These are phyloP conservation scores for Brevimyrus niger DNA, from an alignment of 2,113 vertebrate species.

Conservation along the genomic window DNA sequence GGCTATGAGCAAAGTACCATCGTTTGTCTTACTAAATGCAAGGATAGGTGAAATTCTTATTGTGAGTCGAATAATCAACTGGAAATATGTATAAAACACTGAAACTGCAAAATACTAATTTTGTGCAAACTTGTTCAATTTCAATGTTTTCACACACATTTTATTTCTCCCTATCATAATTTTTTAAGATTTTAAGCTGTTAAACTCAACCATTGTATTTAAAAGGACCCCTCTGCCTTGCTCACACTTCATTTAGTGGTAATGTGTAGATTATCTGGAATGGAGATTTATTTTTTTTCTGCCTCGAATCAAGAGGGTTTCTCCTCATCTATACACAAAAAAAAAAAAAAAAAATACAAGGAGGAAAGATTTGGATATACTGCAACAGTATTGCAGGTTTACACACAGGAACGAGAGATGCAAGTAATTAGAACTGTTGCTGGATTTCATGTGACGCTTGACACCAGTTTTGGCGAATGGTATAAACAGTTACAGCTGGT, in stretches of 20 bases:
- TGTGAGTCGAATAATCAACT: not conserved
- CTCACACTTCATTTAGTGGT: not conserved
- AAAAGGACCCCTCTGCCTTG: not conserved
- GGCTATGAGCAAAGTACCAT: not conserved
- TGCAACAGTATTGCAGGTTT: not conserved
- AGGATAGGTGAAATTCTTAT: not conserved
- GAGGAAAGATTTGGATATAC: not conserved
- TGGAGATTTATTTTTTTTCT: not conserved
- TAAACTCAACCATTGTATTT: not conserved
- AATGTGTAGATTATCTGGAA: not conserved
- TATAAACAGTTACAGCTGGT: conserved; percentile 52
- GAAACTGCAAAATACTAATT: not conserved
- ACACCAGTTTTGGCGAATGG: conserved; percentile 37
- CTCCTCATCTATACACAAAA: not conserved
- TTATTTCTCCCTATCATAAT: not conserved
- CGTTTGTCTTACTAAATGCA: not conserved
- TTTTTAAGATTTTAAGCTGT: not conserved
- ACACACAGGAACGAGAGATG: conserved; percentile 47
- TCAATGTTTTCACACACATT: not conserved
- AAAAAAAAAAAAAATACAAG: not conserved
- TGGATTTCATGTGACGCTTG: conserved; percentile 43
- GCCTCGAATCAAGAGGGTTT: not conserved
- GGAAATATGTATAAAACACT: not conserved
- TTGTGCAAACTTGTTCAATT: not conserved
- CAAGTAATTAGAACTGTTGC: conserved; percentile 54